Conservation (phyloP, 1,140 invertebrate species). For the Apolygus lucorum region DNA sequence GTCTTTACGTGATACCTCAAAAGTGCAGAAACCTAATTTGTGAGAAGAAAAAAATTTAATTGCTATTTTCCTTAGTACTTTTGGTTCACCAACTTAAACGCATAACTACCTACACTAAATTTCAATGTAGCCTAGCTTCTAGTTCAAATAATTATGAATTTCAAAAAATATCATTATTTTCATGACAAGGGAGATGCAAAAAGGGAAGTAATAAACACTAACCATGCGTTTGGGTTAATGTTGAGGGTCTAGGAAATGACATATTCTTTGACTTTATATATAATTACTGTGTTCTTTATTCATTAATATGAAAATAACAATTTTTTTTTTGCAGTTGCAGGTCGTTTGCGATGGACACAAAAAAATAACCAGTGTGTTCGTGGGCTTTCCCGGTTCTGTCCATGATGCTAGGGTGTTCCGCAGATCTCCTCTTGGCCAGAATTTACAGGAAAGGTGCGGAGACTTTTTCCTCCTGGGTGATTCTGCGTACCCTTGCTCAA, state of each 20-base stretch:
- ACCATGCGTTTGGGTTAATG: too few species aligned
- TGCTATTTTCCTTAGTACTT: too few species aligned
- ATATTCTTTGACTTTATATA: too few species aligned
- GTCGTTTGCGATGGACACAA: conserved; percentile 26
- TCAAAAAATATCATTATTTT: background rate
- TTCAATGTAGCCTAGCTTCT: too few species aligned
- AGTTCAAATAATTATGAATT: too few species aligned
- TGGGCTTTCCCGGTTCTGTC: conserved; percentile 31
- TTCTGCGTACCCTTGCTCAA: conserved; percentile 25
- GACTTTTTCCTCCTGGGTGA: conserved; percentile 1
- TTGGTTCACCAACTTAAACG: too few species aligned
- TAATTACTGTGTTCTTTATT: too few species aligned
- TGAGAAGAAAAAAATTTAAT: background rate
- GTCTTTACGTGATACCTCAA: conserved; percentile 2
- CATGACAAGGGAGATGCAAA: background rate
- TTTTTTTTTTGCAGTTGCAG: background rate
- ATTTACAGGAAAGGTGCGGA: conserved; percentile 24
- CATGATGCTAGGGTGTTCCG: conserved; percentile 29
- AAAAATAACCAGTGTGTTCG: conserved; percentile 30
- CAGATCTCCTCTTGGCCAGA: conserved; percentile 15
- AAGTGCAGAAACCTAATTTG: background rate
- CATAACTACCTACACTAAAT: too few species aligned
- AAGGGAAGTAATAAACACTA: too few species aligned
- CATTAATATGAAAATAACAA: background rate
- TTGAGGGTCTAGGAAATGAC: too few species aligned